A percentile compares a stretch with the other conserved stretches of the same genome.
Evolutionary conservation across 2,797 vertebrate species (phyloP).

Genomic region (Limosa lapponica): DNA sequence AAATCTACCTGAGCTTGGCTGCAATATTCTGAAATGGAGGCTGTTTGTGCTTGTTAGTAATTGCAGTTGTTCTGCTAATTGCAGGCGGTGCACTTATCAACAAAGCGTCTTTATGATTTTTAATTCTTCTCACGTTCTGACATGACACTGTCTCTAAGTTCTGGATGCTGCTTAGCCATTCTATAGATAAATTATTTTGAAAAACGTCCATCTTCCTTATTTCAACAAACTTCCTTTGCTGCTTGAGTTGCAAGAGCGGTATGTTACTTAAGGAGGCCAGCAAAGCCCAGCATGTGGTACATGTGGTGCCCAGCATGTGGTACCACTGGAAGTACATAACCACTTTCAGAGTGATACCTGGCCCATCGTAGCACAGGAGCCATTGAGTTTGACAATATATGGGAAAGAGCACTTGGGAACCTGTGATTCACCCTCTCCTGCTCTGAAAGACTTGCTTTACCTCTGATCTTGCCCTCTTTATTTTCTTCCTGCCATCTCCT

Average conservation of each 20-base stretch:
- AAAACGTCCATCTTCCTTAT: neutral
- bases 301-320: too few relatives aligned
- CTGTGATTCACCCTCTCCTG: neutral
- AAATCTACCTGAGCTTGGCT: neutral
- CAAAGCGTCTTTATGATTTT: neutral
- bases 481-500: neutral
- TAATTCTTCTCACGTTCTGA: neutral
- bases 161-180: neutral
- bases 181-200: neutral
- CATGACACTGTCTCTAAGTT: neutral
- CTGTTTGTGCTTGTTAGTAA: neutral
- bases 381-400: neutral
- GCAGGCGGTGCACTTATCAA: neutral
- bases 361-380: rapidly evolving
- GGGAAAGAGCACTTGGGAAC: neutral
- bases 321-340: neutral
- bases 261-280: neutral
- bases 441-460: neutral
- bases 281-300: neutral
- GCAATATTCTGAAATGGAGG: neutral
- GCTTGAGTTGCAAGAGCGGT: neutral
- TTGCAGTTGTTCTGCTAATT: neutral
- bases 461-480: neutral
- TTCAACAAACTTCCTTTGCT: neutral
- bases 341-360: neutral